Conservation (phyloP, 2,113 vertebrate genomes). For the Trogon melanurus region DNA sequence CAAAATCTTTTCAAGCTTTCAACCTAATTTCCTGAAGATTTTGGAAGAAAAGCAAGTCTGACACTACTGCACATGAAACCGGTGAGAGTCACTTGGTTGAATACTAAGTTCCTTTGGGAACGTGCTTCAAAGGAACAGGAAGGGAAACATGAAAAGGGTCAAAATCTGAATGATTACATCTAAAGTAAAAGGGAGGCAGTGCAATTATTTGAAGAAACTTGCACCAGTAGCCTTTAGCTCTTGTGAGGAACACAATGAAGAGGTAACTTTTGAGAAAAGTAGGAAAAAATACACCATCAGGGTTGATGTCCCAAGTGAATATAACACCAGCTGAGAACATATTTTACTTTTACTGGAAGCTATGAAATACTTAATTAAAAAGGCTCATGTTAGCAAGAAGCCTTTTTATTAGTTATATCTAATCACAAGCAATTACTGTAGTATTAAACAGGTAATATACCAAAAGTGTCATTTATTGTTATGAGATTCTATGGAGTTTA, state of each 20-base stretch:
- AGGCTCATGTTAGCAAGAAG: background rate
- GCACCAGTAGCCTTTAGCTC: background rate
- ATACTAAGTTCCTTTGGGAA: background rate
- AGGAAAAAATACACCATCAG: background rate
- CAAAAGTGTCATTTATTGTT: conserved; percentile 35
- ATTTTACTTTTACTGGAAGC: conserved; percentile 18
- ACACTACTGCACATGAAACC: background rate
- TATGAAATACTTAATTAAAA: conserved; percentile 44
- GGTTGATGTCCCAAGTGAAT: background rate
- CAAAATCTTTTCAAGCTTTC: background rate
- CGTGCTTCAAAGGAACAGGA: background rate
- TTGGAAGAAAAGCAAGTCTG: background rate
- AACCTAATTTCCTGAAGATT: background rate
- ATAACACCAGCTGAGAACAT: background rate
- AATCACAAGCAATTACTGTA: conserved; percentile 40
- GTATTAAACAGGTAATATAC: conserved; percentile 29
- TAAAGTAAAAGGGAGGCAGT: background rate
- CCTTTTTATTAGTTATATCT: conserved; percentile 37
- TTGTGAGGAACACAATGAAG: background rate
- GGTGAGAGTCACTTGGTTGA: background rate
- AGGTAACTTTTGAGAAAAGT: background rate
- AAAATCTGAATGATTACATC: background rate
- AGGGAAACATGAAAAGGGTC: background rate
- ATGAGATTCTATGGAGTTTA: background rate
- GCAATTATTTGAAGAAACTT: background rate